Evolutionary conservation across 1,140 invertebrate genomes (phyloP), one percentile per base, ranked within the genome.

Genomic region (Anadara kagoshimensis): DNA sequence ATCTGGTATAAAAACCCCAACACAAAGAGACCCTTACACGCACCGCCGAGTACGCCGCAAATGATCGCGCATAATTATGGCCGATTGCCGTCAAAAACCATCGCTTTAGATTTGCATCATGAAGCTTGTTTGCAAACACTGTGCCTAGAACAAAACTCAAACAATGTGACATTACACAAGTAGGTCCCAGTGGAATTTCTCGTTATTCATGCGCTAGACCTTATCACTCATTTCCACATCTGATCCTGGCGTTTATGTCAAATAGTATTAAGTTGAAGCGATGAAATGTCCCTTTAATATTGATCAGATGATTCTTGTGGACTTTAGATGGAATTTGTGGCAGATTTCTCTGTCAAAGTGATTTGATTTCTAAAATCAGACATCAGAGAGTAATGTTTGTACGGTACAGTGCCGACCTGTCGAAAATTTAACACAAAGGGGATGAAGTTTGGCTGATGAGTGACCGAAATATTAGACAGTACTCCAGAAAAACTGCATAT

Each of bases 141-240:
- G 20, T 59, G 36, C 43, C 43, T 29, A 29, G 57, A 41, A 29
- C 29, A 59, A 59, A 59, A 59, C 57, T 59, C 57, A 59, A 59
- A 59, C 57, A 59, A 59, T 41, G 57, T 29, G 57, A 41, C 36
- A 59, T 59, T 59, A 59, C 57, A 41, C 43, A 41, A 41, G 43
- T 59, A 41, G 57, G 43, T 41, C 57, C 43, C 43, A 24, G 29
- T 18, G 16, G 57, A 41, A 41, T 59, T n/a, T 41, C 43, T 59
- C 57, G 57, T 59, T 59, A 41, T 59, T 41, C 57, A 29, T 41
- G 36, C 43, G 57, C 57, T 59, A 29, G 57, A 20, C 57, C 26
- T 59, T 59, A 59, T 59, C 57, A 59, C 29, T 59, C 57, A 59
- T 59, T 59, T 59, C 29, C 57, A 59, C 57, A 59, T 59, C 57